A percentile compares a stretch with the other conserved stretches of the same genome.
Conservation (phyloP, 2,888 invertebrate genomes). For the Anarsia innoxiella region DNA sequence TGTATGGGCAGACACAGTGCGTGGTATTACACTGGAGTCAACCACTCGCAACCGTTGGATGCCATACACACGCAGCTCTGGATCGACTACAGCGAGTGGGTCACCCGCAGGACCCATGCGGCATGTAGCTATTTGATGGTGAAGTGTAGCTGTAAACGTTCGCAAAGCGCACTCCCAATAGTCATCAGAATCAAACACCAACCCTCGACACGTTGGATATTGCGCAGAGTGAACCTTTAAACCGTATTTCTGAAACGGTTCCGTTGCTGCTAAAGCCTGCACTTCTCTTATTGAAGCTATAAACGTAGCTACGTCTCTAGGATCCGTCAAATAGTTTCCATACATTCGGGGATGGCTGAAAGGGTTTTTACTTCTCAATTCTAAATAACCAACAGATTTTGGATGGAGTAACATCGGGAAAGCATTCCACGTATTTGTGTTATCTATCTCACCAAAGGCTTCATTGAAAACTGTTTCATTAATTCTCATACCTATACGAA, state of each 20-base stretch:
- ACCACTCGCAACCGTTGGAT: conserved; percentile 76
- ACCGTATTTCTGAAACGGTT: conserved; percentile 75
- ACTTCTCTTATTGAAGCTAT: conserved; percentile 78
- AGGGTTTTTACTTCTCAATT: conserved; percentile 82
- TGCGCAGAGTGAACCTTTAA: conserved; percentile 66
- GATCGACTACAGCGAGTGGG: conserved; percentile 78
- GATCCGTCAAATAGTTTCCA: conserved; percentile 85
- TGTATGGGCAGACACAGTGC: conserved; percentile 79
- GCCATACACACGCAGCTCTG: conserved; percentile 77
- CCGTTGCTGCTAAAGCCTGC: conserved; percentile 73
- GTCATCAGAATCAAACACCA: conserved; percentile 73
- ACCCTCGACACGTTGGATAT: conserved; percentile 67
- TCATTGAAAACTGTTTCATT: conserved; percentile 69
- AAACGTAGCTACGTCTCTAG: conserved; percentile 74
- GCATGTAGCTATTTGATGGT: conserved; percentile 80
- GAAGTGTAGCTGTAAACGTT: conserved; percentile 75
- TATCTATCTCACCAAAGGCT: conserved; percentile 72
- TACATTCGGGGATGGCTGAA: conserved; percentile 84
- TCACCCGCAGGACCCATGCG: conserved; percentile 82
- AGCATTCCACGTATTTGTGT: conserved; percentile 74
- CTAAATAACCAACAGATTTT: conserved; percentile 80
- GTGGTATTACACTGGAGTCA: conserved; percentile 81
- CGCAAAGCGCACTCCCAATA: conserved; percentile 83
- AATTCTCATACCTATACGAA: conserved; percentile 73
- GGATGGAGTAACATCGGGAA: conserved; percentile 84